Evolutionary conservation across 1,140 invertebrate genomes (phyloP).

Genomic region (Drosophila simulans): DNA sequence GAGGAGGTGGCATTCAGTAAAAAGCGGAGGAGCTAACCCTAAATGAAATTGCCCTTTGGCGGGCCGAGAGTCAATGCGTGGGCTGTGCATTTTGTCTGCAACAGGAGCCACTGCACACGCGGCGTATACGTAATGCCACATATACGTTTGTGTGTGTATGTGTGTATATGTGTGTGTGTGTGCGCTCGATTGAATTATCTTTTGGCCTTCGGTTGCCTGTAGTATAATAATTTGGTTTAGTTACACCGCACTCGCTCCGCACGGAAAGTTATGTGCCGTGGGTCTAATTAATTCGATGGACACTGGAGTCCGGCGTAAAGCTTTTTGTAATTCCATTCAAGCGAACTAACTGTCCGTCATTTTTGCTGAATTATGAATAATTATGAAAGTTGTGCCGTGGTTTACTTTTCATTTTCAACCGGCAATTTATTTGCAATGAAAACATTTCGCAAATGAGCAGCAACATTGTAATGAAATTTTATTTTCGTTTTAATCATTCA

Average conservation of each 20-base stretch:
- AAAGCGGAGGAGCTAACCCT: constrained; percentile 25
- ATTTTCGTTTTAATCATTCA: background rate
- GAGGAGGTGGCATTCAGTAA: background rate
- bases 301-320: constrained; percentile 3
- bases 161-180: background rate
- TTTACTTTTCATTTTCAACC: constrained; percentile 2
- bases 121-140: constrained; percentile 23
- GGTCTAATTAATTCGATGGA: constrained; percentile 1
- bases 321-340: constrained; percentile 19
- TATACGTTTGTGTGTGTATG: background rate
- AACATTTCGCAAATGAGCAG: background rate
- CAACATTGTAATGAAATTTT: constrained; percentile 3
- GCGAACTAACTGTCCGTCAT: constrained; percentile 7
- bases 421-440: background rate
- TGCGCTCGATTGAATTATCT: constrained; percentile 28
- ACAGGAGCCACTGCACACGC: constrained; percentile 20
- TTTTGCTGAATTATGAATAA: constrained; percentile 30
- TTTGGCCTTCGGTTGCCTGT: background rate
- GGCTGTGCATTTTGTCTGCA: constrained; percentile 11
- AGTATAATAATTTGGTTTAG: constrained; percentile 13
- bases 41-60: constrained; percentile 44
- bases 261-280: constrained; percentile 3
- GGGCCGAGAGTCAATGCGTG: background rate
- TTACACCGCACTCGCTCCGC: background rate
- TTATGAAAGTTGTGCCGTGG: constrained; percentile 21